Evolutionary conservation across 2,113 vertebrate species (phyloP).

Genomic region (Todiramphus chloris): DNA sequence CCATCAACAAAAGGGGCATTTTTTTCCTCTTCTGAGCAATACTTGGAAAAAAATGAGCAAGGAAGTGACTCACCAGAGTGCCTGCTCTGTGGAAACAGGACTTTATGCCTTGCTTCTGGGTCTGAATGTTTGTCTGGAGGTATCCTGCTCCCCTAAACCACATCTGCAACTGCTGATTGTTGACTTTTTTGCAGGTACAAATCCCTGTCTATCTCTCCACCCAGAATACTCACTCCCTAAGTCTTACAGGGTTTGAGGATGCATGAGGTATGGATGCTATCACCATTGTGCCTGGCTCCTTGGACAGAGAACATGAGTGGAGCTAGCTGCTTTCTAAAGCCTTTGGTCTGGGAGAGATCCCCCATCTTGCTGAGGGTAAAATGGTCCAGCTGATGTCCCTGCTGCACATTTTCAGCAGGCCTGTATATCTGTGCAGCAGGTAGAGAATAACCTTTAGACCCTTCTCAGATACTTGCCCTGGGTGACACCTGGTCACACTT

Average conservation of each 20-base stretch:
- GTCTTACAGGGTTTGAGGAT: background rate
- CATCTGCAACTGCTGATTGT: background rate
- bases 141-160: background rate
- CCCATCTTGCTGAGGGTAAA: background rate
- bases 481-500: background rate
- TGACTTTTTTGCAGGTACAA: background rate
- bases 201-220: background rate
- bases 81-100: background rate
- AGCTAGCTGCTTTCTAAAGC: background rate
- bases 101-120: background rate
- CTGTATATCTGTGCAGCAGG: background rate
- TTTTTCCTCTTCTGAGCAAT: background rate
- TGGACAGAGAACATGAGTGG: accelerated
- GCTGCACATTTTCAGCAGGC: background rate
- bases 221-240: background rate
- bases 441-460: background rate
- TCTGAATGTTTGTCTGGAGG: background rate
- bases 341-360: background rate
- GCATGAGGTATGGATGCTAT: background rate
- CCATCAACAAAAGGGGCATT: background rate
- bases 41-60: constrained; percentile 16
- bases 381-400: background rate
- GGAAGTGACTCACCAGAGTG: constrained; percentile 1
- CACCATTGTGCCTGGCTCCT: background rate
- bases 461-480: background rate